Evolutionary conservation across 1,140 invertebrate species (phyloP), one percentile per base, ranked within the genome.

Genomic region (Caenorhabditis briggsae): DNA sequence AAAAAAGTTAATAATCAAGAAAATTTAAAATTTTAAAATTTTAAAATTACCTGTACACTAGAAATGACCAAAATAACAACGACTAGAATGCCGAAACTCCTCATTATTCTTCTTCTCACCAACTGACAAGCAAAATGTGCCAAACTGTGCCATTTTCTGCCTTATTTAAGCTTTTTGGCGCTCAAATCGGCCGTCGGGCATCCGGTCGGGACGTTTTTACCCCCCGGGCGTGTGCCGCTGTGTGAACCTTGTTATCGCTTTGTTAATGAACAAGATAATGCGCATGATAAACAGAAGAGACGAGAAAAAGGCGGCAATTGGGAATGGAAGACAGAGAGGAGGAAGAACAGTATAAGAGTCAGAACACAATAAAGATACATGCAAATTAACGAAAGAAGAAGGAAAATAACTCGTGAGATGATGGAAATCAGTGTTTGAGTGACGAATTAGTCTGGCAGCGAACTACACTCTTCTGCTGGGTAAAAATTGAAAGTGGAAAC

Each of bases 171-270:
- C 46, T 46, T 70, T 50, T 78, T 53, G 14, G 33, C 14, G 8
- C n/a, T 33, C 11, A 9, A 8, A 6, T n/a, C 2, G 33, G 1
- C n/a, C 5, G 20, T 25, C 59, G 11, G 33, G 46, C 70, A 78
- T 78, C 70, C 70, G 70, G 70, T 78, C 70, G 70, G 65, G 70
- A 50, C 70, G 70, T 78, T 78, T 78, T 78, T 78, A 78, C 70
- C 70, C 33, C n/a, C 41, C 56, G 11, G 11, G 50, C 11, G 50
- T 58, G 56, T 33, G 11, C 2, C 16, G 50, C 64, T 33, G 43
- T 25, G 41, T 78, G 70, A 78, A 78, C 70, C 70, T 78, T 78
- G 70, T 78, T 78, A 78, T 78, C 70, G 70, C 70, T 78, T 78
- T 78, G 70, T 78, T 48, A 78, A 78, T 78, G 70, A 78, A 41